Evolutionary conservation across 2,113 vertebrate species (phyloP).

Genomic region (Verasper variegatus): DNA sequence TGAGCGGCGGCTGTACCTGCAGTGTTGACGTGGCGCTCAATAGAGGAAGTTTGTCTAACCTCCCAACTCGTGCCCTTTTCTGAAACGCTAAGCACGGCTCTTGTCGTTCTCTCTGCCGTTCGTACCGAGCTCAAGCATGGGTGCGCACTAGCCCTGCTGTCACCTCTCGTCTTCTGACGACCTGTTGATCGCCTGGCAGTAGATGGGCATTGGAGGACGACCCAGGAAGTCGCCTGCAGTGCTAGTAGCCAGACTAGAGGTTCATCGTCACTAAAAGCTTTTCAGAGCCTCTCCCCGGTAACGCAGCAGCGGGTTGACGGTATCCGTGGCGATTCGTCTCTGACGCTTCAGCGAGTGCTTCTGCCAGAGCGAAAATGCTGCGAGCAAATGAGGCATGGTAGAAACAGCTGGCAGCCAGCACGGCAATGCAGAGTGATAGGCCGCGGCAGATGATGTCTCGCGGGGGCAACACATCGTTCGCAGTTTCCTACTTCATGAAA

Average conservation of each 20-base stretch:
- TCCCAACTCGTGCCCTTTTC: constrained; percentile 46
- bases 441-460: constrained; percentile 70
- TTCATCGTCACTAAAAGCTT: constrained; percentile 28
- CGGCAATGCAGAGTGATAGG: constrained; percentile 66
- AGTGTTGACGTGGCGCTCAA: constrained; percentile 29
- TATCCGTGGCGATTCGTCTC: constrained; percentile 46
- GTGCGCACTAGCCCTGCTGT: constrained; percentile 50
- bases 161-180: constrained; percentile 56
- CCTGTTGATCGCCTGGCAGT: constrained; percentile 53
- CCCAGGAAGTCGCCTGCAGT: constrained; percentile 34
- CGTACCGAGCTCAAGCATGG: constrained; percentile 68
- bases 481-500: constrained; percentile 61
- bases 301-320: constrained; percentile 16
- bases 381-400: constrained; percentile 75
- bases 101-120: constrained; percentile 55
- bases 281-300: constrained; percentile 29
- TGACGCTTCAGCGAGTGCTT: constrained; percentile 55
- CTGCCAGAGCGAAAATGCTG: constrained; percentile 63
- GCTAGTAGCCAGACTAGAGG: constrained; percentile 23
- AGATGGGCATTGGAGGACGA: constrained; percentile 42
- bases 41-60: constrained; percentile 33
- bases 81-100: constrained; percentile 53
- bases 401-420: constrained; percentile 78
- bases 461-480: constrained; percentile 66
- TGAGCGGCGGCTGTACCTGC: constrained; percentile 31